Evolutionary conservation across 2,888 invertebrate species (phyloP), one percentile per base, ranked within the genome.

Genomic region (Pachycephus smyrnensis): DNA sequence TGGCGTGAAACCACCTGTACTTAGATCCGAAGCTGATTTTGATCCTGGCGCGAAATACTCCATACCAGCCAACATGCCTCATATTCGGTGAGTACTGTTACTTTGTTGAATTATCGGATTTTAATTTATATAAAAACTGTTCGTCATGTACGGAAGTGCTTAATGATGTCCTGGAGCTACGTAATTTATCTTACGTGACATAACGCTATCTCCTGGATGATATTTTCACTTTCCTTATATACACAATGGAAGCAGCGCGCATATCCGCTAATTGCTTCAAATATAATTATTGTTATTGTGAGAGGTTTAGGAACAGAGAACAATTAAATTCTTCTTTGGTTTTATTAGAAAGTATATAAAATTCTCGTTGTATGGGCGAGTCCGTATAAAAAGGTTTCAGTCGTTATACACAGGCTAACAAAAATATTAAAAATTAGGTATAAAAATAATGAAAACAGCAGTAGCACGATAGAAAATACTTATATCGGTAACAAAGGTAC

Each of bases 21-120:
- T 96, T 0, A 93, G 98, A 73, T 96, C 96, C 0, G 97, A 98
- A 91, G 93, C 95, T 81, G 97, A 98, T 92, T 98, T 98, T 89
- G 98, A 98, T 90, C 95, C 98, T 75, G 98, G 98, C 4, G 95
- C 98, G 73, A 98, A 98, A 91, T 98, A 97, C 91, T 98, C 98
- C 92, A 94, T 98, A 73, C 96, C 97, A 0, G 97, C 97, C 76
- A 97, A 98, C 92, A 96, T 97, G 81, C 97, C 97, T 1, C 97
- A 97, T 87, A 95, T 97, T 89, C 95, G 97, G 97, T 97, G 91
- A 95, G 96, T 94, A 69, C 75, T 77, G 80, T 80, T 75, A 78
- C 77, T 78, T 81, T 71, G 69, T 78, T 76, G n/a, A 80, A 75
- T 33, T 33, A 68, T 12, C 6, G 23, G 36, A 15, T 23, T 35